phyloP scores from a whole-genome alignment of 2,113 vertebrate genomes.

The Neofelis nebulosa region DNA sequence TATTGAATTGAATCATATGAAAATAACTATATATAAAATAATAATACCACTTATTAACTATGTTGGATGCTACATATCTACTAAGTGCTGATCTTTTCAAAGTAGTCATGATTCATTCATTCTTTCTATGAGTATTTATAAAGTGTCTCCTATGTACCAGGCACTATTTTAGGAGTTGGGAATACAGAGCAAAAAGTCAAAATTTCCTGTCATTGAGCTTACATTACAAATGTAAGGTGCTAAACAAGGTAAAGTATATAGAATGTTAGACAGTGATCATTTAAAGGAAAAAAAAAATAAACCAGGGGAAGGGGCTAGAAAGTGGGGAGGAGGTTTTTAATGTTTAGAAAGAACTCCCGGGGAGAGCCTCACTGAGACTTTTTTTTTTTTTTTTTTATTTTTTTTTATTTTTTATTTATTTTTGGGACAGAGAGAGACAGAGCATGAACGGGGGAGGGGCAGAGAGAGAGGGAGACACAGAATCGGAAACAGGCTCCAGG shows the following conservation, averaged over 20 bases:
- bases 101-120: not conserved
- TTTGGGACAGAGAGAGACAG: too few species aligned
- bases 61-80: not conserved
- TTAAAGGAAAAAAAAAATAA: not conserved
- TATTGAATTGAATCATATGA: not conserved
- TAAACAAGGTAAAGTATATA: not conserved
- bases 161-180: not conserved
- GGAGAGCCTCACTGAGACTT: not conserved
- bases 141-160: not conserved
- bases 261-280: not conserved
- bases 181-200: not conserved
- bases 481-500: too few species aligned
- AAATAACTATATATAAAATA: not conserved
- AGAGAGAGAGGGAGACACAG: too few species aligned
- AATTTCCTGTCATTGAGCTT: not conserved
- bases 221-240: not conserved
- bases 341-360: not conserved
- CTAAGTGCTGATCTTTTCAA: not conserved
- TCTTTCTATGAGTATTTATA: conserved; percentile 20
- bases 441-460: too few species aligned
- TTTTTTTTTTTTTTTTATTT: too few species aligned
- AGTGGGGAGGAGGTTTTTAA: not conserved
- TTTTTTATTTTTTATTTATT: too few species aligned
- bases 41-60: not conserved
- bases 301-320: not conserved